Evolutionary conservation across 2,113 vertebrate genomes (phyloP), one percentile per base, ranked within the genome.

Genomic region (Platysteira castanea): DNA sequence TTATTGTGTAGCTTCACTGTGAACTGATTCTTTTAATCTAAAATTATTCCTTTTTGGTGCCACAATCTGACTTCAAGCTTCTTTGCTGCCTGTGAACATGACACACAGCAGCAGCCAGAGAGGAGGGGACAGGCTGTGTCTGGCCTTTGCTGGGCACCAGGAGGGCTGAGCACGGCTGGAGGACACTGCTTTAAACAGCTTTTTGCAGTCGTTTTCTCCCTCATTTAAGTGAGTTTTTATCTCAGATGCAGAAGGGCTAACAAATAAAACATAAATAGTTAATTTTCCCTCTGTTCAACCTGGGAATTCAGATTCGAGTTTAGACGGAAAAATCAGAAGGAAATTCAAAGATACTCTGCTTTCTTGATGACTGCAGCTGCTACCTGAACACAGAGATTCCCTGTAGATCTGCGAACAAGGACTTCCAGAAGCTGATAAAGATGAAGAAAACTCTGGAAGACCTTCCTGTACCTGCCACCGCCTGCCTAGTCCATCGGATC

Each of bases 391-490:
- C 84, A 96, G 94, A 92, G 77, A 87, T 95, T 97, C 95, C 95
- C 96, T 93, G 91, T 97, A 93, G 96, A 94, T 97, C 88, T 33
- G 22, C 2, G 81, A 96, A 95, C 85, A 96, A 97, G 93, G 95
- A 82, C 95, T 96, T 89, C 84, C 85, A 90, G 90, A 94, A 93
- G 63, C 86, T 69, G 85, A 24, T 76, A 94, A 91, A 95, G 93
- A 96, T 96, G 95, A 97, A 97, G 91, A 81, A 96, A 93, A 90
- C 79, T 85, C 91, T 91, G 82, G 96, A 96, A 96, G 95, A 87
- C 92, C 95, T 96, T 90, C 92, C 87, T 94, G 93, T 89, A 60
- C 91, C 95, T 94, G 93, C 85, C 84, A 88, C 90, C 33, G 91
- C 95, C 95, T 74, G 89, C 96, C 92, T 93, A 57, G 83, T 94